Evolutionary conservation across 2,888 invertebrate species (phyloP).

Genomic region (Orthosia cruda): DNA sequence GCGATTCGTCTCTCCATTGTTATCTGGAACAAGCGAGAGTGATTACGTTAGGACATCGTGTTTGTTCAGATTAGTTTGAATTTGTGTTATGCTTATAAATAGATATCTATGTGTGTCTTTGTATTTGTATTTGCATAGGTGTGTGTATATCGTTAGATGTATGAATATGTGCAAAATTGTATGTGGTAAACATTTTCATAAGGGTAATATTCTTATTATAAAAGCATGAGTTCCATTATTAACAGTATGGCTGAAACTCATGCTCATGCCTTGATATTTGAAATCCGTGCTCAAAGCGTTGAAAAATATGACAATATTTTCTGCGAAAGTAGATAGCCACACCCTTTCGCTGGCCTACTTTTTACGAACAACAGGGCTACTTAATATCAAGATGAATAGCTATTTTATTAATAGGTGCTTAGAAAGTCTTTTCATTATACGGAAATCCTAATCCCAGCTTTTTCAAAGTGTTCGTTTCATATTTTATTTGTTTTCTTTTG

Average conservation of each 20-base stretch:
- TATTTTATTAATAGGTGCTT: constrained; percentile 39
- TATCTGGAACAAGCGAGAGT: constrained; percentile 88
- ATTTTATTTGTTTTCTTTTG: constrained; percentile 33
- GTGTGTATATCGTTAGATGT: not conserved
- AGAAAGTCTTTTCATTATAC: constrained; percentile 30
- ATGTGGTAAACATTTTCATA: too few species aligned
- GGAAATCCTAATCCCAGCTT: constrained; percentile 33
- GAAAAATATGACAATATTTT: constrained; percentile 20
- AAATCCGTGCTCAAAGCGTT: constrained; percentile 5
- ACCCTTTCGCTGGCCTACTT: constrained; percentile 35
- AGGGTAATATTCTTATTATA: not conserved
- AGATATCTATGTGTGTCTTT: constrained; percentile 18
- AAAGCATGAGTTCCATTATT: not conserved
- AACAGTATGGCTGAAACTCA: not conserved
- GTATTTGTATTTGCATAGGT: constrained; percentile 33
- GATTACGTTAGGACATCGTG: constrained; percentile 65
- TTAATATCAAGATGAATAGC: constrained; percentile 39
- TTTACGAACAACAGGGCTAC: constrained; percentile 19
- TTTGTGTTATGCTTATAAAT: constrained; percentile 54
- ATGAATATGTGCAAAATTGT: too few species aligned
- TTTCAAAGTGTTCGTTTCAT: constrained; percentile 22
- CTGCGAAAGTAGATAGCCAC: not conserved
- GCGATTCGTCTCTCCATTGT: constrained; percentile 87
- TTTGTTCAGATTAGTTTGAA: constrained; percentile 65
- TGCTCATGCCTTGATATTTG: not conserved